Percentiles rank a stretch among this genome's conserved stretches.
Conservation (phyloP, 2,888 invertebrate genomes). For the Anagyrus pseudococci region DNA sequence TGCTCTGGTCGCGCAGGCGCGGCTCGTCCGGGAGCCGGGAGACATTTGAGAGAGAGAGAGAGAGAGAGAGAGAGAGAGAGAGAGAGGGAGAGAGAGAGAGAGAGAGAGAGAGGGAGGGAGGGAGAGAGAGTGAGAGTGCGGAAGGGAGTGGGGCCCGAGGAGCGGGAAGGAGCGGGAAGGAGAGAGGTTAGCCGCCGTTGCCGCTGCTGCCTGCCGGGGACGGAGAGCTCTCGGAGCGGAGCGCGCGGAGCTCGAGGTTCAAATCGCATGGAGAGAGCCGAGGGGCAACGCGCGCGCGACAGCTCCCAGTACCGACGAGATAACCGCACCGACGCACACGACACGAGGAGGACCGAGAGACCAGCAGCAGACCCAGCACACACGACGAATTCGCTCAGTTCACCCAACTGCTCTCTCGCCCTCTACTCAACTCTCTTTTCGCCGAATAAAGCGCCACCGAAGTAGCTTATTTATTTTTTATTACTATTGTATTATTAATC, state of each 20-base stretch:
- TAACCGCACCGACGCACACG: not conserved
- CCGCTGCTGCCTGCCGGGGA: conserved; percentile 37
- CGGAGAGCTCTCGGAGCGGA: conserved; percentile 36
- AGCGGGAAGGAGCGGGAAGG: not conserved
- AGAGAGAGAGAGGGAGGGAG: conserved; percentile 7
- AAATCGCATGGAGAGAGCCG: conserved; percentile 54
- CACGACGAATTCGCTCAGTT: too few species aligned
- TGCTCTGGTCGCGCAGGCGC: not conserved
- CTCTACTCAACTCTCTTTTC: not conserved
- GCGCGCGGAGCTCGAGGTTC: conserved; percentile 47
- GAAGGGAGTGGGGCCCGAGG: not conserved
- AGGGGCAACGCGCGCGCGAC: conserved; percentile 15
- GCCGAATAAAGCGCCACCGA: too few species aligned
- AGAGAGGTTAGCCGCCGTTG: not conserved
- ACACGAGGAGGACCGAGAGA: not conserved
- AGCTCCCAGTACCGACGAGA: too few species aligned
- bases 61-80: conserved; percentile 7
- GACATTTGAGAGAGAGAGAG: not conserved
- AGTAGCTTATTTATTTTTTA: too few species aligned
- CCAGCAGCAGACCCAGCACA: too few species aligned
- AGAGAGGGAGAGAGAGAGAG: conserved; percentile 6
- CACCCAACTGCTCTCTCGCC: not conserved
- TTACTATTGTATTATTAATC: too few species aligned
- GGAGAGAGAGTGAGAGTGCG: not conserved
- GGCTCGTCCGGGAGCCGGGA: not conserved